phyloP scores from a whole-genome alignment of 1,140 invertebrate genomes.

The Drosophila willistoni region DNA sequence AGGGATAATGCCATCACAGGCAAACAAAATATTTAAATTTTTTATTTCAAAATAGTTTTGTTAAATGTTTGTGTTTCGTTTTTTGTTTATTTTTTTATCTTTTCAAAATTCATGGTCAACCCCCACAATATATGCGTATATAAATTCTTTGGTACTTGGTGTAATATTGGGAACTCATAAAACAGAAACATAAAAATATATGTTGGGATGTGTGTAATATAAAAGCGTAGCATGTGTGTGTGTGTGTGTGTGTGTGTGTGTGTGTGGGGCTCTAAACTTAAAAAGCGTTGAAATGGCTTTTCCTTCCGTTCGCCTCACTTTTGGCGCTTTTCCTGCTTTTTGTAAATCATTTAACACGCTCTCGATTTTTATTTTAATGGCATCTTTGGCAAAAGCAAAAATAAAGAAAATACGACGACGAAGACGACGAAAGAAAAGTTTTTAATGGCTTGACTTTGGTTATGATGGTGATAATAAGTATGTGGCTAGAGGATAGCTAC shows the following conservation, averaged over 20 bases:
- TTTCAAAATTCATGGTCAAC: no score
- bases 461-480: constrained; percentile 13
- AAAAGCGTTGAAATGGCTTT: constrained; percentile 59
- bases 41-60: no score
- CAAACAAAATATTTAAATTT: no score
- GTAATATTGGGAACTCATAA: neutral
- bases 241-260: no score
- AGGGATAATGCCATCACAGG: no score
- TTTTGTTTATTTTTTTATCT: no score
- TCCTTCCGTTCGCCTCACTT: constrained; percentile 11
- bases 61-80: no score
- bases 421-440: neutral
- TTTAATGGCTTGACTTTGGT: constrained; percentile 12
- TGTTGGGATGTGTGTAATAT: neutral
- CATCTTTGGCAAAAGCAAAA: constrained; percentile 49
- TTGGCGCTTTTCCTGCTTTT: constrained; percentile 28
- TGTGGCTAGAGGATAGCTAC: neutral
- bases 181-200: constrained; percentile 7
- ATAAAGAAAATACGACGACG: neutral
- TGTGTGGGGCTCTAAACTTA: constrained; percentile 42
- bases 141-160: neutral
- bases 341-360: constrained; percentile 76
- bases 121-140: neutral
- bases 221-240: neutral
- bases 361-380: constrained; percentile 78